Conservation (phyloP, 2,888 invertebrate genomes). For the Dastarcus helophoroides region DNA sequence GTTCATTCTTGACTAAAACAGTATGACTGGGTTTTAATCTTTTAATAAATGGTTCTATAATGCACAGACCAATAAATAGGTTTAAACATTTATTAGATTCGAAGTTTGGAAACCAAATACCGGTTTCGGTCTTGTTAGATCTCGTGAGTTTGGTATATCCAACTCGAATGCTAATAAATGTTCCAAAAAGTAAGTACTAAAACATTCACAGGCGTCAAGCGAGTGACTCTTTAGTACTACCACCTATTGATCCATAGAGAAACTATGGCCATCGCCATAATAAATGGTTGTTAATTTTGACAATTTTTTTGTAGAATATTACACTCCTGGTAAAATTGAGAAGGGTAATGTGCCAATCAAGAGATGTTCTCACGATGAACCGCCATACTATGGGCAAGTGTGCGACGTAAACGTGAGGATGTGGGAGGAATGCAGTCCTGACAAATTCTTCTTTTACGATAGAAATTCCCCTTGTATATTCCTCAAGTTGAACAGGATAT, state of each 20-base stretch:
- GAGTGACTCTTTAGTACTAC: too few species aligned
- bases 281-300: too few species aligned
- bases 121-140: too few species aligned
- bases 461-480: conserved; percentile 89
- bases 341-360: conserved; percentile 34
- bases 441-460: conserved; percentile 81
- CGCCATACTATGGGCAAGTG: conserved; percentile 50
- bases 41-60: conserved; percentile 1
- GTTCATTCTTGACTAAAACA: conserved; percentile 19
- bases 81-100: too few species aligned
- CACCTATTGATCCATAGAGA: too few species aligned
- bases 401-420: conserved; percentile 78
- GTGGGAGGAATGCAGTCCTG: conserved; percentile 71
- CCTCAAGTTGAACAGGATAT: conserved; percentile 92
- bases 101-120: too few species aligned
- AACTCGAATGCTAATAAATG: too few species aligned
- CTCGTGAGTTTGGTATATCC: too few species aligned
- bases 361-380: conserved; percentile 31
- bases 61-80: too few species aligned
- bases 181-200: too few species aligned
- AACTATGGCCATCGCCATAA: too few species aligned
- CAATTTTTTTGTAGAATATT: conserved; percentile 30
- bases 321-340: conserved; percentile 33
- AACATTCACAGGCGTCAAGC: too few species aligned
- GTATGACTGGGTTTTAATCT: neutral